phyloP scores from a whole-genome alignment of 2,797 vertebrate genomes.

The Sebastes trivittatus region DNA sequence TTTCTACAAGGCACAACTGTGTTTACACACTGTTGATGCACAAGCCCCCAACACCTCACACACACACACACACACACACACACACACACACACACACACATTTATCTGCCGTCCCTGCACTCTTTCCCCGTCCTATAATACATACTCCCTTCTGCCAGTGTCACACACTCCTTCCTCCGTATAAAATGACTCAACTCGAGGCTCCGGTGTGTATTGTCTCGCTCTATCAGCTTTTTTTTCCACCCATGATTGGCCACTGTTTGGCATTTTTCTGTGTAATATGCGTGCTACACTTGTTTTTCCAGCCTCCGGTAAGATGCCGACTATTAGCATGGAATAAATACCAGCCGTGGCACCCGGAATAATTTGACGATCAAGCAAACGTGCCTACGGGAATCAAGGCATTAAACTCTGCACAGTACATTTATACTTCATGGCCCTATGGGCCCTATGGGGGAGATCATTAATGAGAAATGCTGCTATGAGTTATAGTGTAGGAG shows the following conservation, averaged over 20 bases:
- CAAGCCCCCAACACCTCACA: not conserved
- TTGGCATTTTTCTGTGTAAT: constrained; percentile 55
- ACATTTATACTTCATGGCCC: constrained; percentile 49
- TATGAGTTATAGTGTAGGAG: constrained; percentile 40
- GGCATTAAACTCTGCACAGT: constrained; percentile 58
- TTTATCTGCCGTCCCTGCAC: not conserved
- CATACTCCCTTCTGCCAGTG: not conserved
- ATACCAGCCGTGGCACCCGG: constrained; percentile 51
- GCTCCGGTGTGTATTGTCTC: constrained; percentile 1
- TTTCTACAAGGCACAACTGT: constrained; percentile 26
- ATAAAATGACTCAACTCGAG: constrained; percentile 29
- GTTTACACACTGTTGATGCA: constrained; percentile 31
- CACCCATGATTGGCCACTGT: constrained; percentile 39
- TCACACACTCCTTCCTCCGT: constrained; percentile 3
- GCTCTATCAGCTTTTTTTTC: constrained; percentile 4
- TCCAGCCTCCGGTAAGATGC: constrained; percentile 50
- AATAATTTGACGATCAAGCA: constrained; percentile 67
- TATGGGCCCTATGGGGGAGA: constrained; percentile 49
- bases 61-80: not conserved
- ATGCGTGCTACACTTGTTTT: constrained; percentile 47
- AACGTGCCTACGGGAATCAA: constrained; percentile 64
- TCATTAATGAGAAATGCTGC: constrained; percentile 64
- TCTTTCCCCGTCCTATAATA: not conserved
- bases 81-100: not conserved
- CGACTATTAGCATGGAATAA: constrained; percentile 74